Evolutionary conservation across 2,888 invertebrate genomes (phyloP), one percentile per base, ranked within the genome.

Genomic region (Mechanitis messenoides): DNA sequence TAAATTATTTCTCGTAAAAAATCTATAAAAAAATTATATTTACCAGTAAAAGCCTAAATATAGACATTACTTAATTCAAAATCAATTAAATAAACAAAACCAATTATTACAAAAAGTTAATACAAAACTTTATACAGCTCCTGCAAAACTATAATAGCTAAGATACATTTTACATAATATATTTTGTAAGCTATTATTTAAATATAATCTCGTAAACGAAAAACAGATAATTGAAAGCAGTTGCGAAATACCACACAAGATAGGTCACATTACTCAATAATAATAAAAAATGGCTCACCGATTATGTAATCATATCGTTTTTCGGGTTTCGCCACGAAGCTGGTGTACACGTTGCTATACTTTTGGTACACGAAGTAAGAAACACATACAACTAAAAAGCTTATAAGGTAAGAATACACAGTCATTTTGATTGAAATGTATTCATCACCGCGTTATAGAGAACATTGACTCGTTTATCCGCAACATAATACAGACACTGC

Each of bases 291-390:
- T 31, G 31, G 71, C 87, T 85, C 68, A 90, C 89, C 89, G 62
- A 90, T 80, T 62, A 90, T 84, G 59, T 87, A 90, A 69, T 90
- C 89, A 68, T 90, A 90, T 69, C 79, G 75, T 60, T 87, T 89
- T 33, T 78, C 75, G 0, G 87, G 84, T 61, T 83, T 87, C 11
- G 65, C 61, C 56, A 87, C 67, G 54, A 87, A 70, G 70, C 89
- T 88, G 0, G 77, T 73, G 61, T 84, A 80, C 6, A 72, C 73
- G 66, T 80, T 80, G 6, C 72, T 68, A 68, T 84, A 86, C 72
- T 74, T 83, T 20, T 83, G 79, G 70, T 88, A 89, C 62, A 84
- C 74, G n/a, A 84, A 45, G 64, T 87, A 90, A 1, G 86, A 87
- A 5, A 81, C 64, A 62, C 74, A 73, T 1, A 79, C 84, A 2